Base-by-base conservation (phyloP, 2,888 invertebrate species). In the Dryobotodes eremita region DNA sequence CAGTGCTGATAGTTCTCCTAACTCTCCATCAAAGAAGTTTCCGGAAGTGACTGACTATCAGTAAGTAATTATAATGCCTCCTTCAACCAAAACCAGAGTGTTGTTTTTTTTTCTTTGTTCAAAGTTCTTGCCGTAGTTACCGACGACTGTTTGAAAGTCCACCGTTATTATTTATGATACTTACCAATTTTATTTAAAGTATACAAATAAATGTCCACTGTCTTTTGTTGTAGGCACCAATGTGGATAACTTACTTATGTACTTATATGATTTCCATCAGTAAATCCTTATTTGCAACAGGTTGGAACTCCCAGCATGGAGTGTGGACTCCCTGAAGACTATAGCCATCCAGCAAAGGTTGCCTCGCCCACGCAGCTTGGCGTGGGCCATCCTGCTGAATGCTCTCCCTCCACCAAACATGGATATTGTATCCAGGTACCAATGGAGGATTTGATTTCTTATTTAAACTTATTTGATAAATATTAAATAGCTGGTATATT, bases 301-400 rank as follows among this genome's bases (percentile, higher is more conserved):
- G 71, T 91, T 96, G 62, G 92, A 94, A 20, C 89, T 93, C 70
- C 91, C 94, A 75, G 93, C 92, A 91, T 97, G 97, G 97, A 94
- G 91, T 79, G 59, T 94, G 69, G 94, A 95, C 13, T 89, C 89
- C 66, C 83, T 97, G 61, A 94, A 90, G 83, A 87, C 84, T 59
- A 93, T 95, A 50, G 96, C 96, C 0, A 86, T 93, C 10, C 92
- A 96, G 75, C 94, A 92, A 69, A 89, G 91, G 55, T 71, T 96
- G 64, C 92, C 90, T 0, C 89, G 95, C 0, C 97, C 97, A 0
- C 91, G 95, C 13, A 95, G 96, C 77, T 87, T 97, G 2, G 95
- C 96, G 0, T 97, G 97, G 97, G 95, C 95, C 2, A 94, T 97
- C 23, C 84, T 97, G 84, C 88, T 97, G 1, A 92, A 95, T 80